Conservation (phyloP, 23 tunicate genomes). For the Ascidia mentula region DNA sequence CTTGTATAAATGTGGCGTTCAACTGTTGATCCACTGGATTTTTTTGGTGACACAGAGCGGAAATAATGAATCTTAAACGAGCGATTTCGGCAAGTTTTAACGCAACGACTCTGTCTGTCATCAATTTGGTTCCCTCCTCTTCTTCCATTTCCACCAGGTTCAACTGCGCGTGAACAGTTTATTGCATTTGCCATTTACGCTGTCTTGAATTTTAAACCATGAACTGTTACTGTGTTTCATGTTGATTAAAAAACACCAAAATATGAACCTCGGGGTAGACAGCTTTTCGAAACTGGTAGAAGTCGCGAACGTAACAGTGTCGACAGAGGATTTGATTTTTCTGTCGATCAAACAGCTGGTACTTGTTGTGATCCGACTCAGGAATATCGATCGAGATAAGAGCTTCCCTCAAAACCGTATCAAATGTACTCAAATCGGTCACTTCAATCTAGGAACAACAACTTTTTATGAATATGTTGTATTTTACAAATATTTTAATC, state of each 20-base stretch:
- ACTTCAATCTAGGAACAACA: conserved; percentile 55
- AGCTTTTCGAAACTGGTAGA: conserved; percentile 62
- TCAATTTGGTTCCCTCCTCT: conserved; percentile 25
- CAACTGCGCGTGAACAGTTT: conserved; percentile 21
- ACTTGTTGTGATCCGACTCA: conserved; percentile 29
- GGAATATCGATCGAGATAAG: conserved; percentile 6
- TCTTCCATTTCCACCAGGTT: conserved; percentile 48
- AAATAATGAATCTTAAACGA: conserved; percentile 31
- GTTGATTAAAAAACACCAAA: not conserved
- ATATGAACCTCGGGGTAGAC: conserved; percentile 53
- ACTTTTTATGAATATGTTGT: not conserved
- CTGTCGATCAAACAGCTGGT: conserved; percentile 56
- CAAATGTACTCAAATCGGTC: conserved; percentile 61
- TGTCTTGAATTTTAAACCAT: not conserved
- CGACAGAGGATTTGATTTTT: conserved; percentile 41
- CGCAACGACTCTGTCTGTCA: conserved; percentile 38
- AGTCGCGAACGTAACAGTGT: conserved; percentile 82
- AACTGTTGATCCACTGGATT: conserved; percentile 59
- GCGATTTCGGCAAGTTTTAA: conserved; percentile 68
- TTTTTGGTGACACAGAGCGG: conserved; percentile 33
- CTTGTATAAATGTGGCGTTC: conserved; percentile 81
- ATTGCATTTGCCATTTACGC: not conserved
- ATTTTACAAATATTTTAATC: too few species aligned
- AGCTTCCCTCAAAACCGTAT: conserved; percentile 53
- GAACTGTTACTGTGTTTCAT: not conserved